These are phyloP conservation scores for Camponotus pennsylvanicus DNA, from an alignment of 1,140 invertebrate genomes.

Conservation along the genomic window DNA sequence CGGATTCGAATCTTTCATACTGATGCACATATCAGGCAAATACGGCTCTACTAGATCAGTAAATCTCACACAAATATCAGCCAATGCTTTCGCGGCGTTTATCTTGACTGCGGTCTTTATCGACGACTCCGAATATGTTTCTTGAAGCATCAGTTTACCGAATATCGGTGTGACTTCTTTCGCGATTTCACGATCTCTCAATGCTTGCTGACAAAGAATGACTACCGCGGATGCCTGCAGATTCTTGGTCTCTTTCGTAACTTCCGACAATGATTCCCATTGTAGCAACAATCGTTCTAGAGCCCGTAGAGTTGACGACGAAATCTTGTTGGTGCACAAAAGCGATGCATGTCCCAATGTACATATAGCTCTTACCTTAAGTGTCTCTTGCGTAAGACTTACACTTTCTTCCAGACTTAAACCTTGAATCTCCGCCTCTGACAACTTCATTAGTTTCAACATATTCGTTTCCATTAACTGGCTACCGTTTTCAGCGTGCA, in stretches of 20 bases:
- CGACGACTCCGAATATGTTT: conserved; percentile 69
- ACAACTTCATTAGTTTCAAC: conserved; percentile 75
- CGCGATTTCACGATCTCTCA: conserved; percentile 81
- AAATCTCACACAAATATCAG: conserved; percentile 89
- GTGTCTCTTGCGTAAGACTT: conserved; percentile 45
- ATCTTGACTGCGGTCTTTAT: conserved; percentile 86
- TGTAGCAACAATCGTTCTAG: conserved; percentile 80
- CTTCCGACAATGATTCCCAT: conserved; percentile 75
- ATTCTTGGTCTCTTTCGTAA: conserved; percentile 64
- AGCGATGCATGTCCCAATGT: conserved; percentile 83
- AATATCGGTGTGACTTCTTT: conserved; percentile 83
- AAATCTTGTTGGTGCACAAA: conserved; percentile 77
- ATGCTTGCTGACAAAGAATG: conserved; percentile 80
- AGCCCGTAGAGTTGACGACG: conserved; percentile 73
- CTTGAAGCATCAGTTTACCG: conserved; percentile 77
- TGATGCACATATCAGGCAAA: conserved; percentile 88
- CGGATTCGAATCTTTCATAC: conserved; percentile 87
- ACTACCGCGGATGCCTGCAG: conserved; percentile 79
- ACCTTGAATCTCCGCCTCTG: conserved; percentile 78
- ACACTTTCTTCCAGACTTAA: conserved; percentile 73
- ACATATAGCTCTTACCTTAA: conserved; percentile 79
- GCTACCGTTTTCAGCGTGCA: conserved; percentile 61
- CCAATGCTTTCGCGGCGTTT: conserved; percentile 88
- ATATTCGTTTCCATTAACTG: conserved; percentile 69
- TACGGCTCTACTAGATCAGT: conserved; percentile 88